Base-by-base conservation (phyloP, 2,888 invertebrate species). In the Timema cristinae region DNA sequence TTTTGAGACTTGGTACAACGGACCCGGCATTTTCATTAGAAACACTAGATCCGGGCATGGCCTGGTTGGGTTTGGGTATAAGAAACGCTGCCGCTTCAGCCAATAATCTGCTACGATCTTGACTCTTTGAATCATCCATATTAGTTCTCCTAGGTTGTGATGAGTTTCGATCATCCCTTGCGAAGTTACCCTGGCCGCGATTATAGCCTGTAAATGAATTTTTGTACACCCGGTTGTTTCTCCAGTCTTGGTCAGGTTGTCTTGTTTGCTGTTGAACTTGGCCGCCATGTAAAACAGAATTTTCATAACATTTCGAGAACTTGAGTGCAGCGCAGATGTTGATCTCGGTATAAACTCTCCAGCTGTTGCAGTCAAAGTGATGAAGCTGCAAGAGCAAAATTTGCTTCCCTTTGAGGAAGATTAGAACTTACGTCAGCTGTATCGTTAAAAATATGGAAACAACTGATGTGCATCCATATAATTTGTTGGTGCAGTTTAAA, bases 291-390 rank as follows among this genome's bases (percentile, higher is more conserved):
- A 32, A 32, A 32, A 32, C 32, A 32, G 32, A 32, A 32, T 32
- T 32, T 32, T 32, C 32, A 4, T 32, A 32, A 1, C 32, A 32
- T 32, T 32, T 32, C 32, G 32, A 32, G 2, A 2, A 32, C 32
- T 32, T 32, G 32, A 32, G 32, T 32, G 10, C 48, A 69, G 67
- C 8, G 61, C 16, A 48, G 56, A 69, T 11, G 51, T 16, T 10
- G 68, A 32, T 54, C 74, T 72, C 5, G 87, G 87, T 75, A 86
- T 83, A 83, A 88, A 87, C 80, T 88, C 88, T 73, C 81, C 84
- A 32, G 87, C 88, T 66, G 85, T 86, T 13, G 86, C 81, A 71
- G 87, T 86, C 61, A 88, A 81, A 76, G 84, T 54, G 87, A 87
- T 76, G 67, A 16, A 7, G 71, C 67, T 15, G 72, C 69, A 10